Percentiles rank a stretch among this genome's conserved stretches.
phyloP scores from a whole-genome alignment of 2,113 vertebrate genomes.

The Bucco capensis region DNA sequence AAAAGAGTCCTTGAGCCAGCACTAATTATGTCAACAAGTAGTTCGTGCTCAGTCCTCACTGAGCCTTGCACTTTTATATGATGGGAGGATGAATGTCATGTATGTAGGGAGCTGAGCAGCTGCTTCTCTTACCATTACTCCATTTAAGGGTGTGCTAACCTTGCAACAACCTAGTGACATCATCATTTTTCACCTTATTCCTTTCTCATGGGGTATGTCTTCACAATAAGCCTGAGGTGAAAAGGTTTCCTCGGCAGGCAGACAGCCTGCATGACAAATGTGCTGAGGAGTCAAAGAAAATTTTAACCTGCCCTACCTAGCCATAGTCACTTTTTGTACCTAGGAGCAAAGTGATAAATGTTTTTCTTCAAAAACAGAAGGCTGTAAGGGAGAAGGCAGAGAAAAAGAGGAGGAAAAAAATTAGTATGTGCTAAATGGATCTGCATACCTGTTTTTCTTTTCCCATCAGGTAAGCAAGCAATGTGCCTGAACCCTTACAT shows the following conservation, averaged over 20 bases:
- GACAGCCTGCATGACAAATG: conserved; percentile 69
- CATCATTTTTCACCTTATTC: conserved; percentile 81
- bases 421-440: not conserved
- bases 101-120: conserved; percentile 63
- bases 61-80: conserved; percentile 34
- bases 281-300: conserved; percentile 70
- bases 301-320: conserved; percentile 68
- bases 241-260: conserved; percentile 68
- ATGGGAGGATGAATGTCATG: conserved; percentile 8
- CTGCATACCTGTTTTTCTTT: not conserved
- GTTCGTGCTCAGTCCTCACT: conserved; percentile 63
- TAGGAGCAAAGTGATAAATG: conserved; percentile 57
- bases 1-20: conserved; percentile 65
- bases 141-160: conserved; percentile 89
- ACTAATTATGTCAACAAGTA: conserved; percentile 83
- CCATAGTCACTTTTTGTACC: conserved; percentile 42
- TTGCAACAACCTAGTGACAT: conserved; percentile 86
- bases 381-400: not conserved
- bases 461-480: not conserved
- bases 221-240: conserved; percentile 73
- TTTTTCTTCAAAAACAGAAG: conserved; percentile 5
- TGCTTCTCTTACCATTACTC: conserved; percentile 74
- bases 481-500: not conserved
- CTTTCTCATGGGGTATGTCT: conserved; percentile 64
- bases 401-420: not conserved